These are phyloP conservation scores for Itoplectis maculator DNA, from an alignment of 2,888 invertebrate genomes.

Conservation along the genomic window DNA sequence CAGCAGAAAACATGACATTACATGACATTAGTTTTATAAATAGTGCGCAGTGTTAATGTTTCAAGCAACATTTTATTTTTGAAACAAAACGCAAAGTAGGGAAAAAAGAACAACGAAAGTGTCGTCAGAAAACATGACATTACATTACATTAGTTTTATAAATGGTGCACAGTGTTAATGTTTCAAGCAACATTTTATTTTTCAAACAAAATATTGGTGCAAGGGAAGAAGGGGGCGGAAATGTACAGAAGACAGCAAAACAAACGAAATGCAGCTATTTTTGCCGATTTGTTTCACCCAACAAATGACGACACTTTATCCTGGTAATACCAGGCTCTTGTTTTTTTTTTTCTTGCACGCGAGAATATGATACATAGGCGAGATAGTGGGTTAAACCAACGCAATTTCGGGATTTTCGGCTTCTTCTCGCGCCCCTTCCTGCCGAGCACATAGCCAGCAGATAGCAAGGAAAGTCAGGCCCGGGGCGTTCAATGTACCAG, in stretches of 20 bases:
- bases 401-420: conserved; percentile 59
- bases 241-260: neutral
- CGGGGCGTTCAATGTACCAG: conserved; percentile 68
- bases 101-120: too few relatives aligned
- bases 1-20: neutral
- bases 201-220: neutral
- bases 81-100: neutral
- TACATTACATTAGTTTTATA: neutral
- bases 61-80: neutral
- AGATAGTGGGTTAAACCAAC: conserved; percentile 37
- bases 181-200: neutral
- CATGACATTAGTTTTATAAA: neutral
- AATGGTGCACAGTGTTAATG: neutral
- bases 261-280: neutral
- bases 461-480: conserved; percentile 49
- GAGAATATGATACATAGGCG: conserved; percentile 25
- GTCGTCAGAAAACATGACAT: neutral
- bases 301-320: conserved; percentile 12
- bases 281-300: neutral
- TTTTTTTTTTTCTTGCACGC: neutral
- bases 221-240: neutral
- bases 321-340: neutral
- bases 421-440: conserved; percentile 32
- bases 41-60: neutral
- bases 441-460: conserved; percentile 25